A percentile compares a stretch with the other conserved stretches of the same genome.
phyloP scores from a whole-genome alignment of 2,888 invertebrate species.

The Dioctria linearis region DNA sequence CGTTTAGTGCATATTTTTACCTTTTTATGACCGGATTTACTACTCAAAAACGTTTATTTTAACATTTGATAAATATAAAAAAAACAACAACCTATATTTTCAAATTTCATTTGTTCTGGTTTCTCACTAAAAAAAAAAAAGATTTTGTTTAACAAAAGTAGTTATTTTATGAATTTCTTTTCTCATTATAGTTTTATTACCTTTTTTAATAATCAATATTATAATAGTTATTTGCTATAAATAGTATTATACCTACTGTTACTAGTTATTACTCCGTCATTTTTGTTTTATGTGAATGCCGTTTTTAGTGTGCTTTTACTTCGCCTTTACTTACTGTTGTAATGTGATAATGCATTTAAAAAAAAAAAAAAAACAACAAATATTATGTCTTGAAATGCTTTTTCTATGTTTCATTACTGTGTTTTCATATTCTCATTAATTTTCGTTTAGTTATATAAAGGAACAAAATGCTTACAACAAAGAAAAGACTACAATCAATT shows the following conservation, averaged over 20 bases:
- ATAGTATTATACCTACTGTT: not conserved
- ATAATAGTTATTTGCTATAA: not conserved
- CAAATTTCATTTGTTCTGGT: conserved; percentile 20
- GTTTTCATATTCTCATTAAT: conserved; percentile 2
- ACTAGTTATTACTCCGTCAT: not conserved
- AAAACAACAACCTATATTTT: not conserved
- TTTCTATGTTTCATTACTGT: conserved; percentile 11
- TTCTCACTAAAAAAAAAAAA: not conserved
- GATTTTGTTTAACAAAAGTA: not conserved
- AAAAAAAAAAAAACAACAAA: not conserved
- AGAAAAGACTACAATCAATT: not conserved
- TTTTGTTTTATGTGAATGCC: conserved; percentile 19
- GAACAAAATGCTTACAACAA: not conserved
- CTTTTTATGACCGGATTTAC: not conserved
- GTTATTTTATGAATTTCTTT: conserved; percentile 16
- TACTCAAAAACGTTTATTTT: conserved; percentile 2
- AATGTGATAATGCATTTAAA: conserved; percentile 13
- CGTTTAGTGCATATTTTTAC: too few relatives aligned
- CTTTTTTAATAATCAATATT: not conserved
- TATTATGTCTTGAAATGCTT: not conserved
- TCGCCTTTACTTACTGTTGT: conserved; percentile 9
- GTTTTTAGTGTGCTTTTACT: conserved; percentile 18
- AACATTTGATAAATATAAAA: not conserved
- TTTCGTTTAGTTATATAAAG: not conserved
- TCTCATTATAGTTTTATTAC: conserved; percentile 18